Evolutionary conservation across 2,888 invertebrate genomes (phyloP), one percentile per base, ranked within the genome.

Genomic region (Diachrysia chrysitis): DNA sequence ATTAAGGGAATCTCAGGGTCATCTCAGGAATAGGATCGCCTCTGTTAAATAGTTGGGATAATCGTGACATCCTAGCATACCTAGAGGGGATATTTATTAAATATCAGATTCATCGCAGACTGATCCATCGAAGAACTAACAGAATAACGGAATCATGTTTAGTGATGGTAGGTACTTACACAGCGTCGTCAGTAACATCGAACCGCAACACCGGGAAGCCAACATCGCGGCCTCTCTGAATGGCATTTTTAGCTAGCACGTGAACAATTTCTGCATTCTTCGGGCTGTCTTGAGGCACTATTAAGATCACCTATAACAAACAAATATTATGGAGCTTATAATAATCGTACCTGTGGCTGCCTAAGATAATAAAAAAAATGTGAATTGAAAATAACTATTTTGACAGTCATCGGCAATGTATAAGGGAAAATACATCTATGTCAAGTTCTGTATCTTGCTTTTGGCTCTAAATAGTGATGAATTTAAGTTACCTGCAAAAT

Each of bases 121-220:
- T 2, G 25, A 42, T 32, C 32, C 32, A 10, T 32, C n/a, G 6
- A 42, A n/a, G n/a, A 42, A n/a, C 5, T 1, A 42, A 42, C 5
- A 42, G n/a, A 16, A n/a, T n/a, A n/a, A n/a, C 10, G 32, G 0
- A 32, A 10, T 2, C 10, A n/a, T 42, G n/a, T 6, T n/a, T 37
- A 14, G 37, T 37, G n/a, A 6, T 42, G 42, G 29, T 70, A 89
- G 42, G 29, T 70, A 89, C 93, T 89, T 54, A 94, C 94, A 92
- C 79, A 16, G 69, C 69, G 5, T 86, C 80, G 60, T 83, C 88
- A 37, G 89, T 89, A 32, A 93, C 92, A 71, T 95, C 95, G 58
- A 95, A 95, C 16, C 95, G 86, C 19, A 95, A 69, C 4, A 95
- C 78, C 6, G 90, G 87, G 56, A 90, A 89, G 2, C 94, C 93